Base-by-base conservation (phyloP, 2,888 invertebrate species). In the Axea sp. region DNA sequence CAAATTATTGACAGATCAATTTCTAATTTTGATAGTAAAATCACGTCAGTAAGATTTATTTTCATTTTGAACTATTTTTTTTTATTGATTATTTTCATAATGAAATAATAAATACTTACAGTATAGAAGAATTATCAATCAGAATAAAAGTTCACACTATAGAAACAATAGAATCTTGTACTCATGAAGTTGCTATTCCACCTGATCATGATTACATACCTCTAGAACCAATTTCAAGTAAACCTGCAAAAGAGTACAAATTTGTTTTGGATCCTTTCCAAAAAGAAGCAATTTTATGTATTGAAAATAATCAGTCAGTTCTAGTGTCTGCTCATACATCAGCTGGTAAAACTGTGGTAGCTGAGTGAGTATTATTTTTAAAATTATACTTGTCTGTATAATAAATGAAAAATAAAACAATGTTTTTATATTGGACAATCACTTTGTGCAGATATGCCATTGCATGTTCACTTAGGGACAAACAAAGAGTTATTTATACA, bases 241-340 rank as follows among this genome's bases (percentile, higher is more conserved):
- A 93, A 78, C 96, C 98, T 0, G 95, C 96, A 0, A 97, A 97
- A 87, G 94, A 94, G 72, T 99, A 98, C 86, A 93, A 94, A 72
- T 99, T 99, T 83, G 93, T 95, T 55, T 89, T 99, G 67, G 99
- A 99, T 92, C 95, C 98, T 0, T 99, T 99, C 88, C 99, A 99
- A 87, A 96, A 96, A 82, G 97, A 98, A 88, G 98, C 99, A 0
- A 95, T 99, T 75, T 88, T 95, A 47, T 99, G 99, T 86, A 94
- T 99, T 80, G 98, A 99, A 85, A 99, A 99, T 88, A 93, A 96
- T 84, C 98, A 99, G 85, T 98, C 98, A 5, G 99, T 99, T 2
- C 90, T 99, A 33, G 99, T 99, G 0, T 99, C 99, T 1, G 99
- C 99, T 3, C 99, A 99, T 86, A 99, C 99, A 0, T 99, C 99